Conservation (phyloP, 2,888 invertebrate species). For the Agrochola macilenta region DNA sequence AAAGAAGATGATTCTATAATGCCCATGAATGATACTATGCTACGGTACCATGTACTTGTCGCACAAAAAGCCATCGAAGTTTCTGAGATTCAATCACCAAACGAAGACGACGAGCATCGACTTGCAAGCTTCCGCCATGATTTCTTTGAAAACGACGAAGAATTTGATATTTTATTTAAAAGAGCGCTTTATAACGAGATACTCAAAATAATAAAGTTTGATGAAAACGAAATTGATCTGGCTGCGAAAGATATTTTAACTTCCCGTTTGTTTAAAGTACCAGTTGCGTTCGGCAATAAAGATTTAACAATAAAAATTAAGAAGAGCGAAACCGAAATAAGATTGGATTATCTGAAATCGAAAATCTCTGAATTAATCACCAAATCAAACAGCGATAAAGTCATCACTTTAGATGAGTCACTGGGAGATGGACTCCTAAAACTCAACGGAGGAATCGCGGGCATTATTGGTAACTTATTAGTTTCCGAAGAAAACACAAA, state of each 20-base stretch:
- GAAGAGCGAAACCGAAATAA: conserved; percentile 33
- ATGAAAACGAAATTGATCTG: conserved; percentile 5
- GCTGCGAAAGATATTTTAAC: conserved; percentile 28
- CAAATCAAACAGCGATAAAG: conserved; percentile 10
- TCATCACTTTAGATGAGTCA: conserved; percentile 37
- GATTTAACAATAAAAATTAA: conserved; percentile 13
- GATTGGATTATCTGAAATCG: conserved; percentile 31
- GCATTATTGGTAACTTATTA: conserved; percentile 49
- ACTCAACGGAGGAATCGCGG: conserved; percentile 39
- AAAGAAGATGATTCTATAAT: conserved; percentile 32
- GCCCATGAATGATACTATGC: conserved; percentile 30
- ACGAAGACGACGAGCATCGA: conserved; percentile 39
- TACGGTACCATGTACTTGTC: conserved; percentile 52
- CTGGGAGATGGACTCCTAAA: conserved; percentile 24
- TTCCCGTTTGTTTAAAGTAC: conserved; percentile 47
- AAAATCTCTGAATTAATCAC: conserved; percentile 30
- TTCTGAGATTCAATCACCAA: conserved; percentile 19
- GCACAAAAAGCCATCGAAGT: conserved; percentile 37
- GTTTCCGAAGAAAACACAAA: conserved; percentile 29
- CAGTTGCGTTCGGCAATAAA: conserved; percentile 52
- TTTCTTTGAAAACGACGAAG: conserved; percentile 36
- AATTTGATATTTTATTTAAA: conserved; percentile 33
- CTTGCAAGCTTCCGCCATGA: conserved; percentile 38
- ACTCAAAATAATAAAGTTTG: conserved; percentile 12
- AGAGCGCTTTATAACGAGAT: conserved; percentile 19